phyloP scores from a whole-genome alignment of 1,140 invertebrate genomes.

The Magallana ariakensis region DNA sequence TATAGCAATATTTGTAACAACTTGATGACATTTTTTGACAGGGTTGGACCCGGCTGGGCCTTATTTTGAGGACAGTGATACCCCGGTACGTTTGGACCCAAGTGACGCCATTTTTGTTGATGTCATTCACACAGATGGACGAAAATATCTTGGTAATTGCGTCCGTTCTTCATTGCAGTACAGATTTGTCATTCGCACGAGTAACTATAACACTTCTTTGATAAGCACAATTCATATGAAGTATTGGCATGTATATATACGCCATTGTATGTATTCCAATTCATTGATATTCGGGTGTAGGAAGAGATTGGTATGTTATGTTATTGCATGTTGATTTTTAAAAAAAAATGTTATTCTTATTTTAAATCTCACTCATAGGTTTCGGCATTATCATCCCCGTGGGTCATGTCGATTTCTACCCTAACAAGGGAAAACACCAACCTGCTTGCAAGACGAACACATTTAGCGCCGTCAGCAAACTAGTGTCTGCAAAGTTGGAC shows the following conservation, averaged over 20 bases:
- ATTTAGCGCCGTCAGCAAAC: slow-evolving; percentile 10
- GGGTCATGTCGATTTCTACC: slow-evolving; percentile 70
- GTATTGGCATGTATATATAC: too few species aligned
- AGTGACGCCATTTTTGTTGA: slow-evolving; percentile 86
- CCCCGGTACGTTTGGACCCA: slow-evolving; percentile 90
- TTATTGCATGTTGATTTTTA: too few species aligned
- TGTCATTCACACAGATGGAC: slow-evolving; percentile 92
- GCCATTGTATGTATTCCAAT: too few species aligned
- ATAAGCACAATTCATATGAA: too few species aligned
- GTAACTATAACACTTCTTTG: too few species aligned
- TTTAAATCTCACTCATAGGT: slow-evolving; percentile 47
- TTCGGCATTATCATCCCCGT: slow-evolving; percentile 89
- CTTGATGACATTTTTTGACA: slow-evolving; percentile 42
- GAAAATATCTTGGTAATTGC: slow-evolving; percentile 5
- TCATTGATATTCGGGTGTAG: too few species aligned
- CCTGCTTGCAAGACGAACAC: slow-evolving; percentile 64
- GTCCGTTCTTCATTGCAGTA: not conserved
- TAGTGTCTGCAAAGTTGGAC: not conserved
- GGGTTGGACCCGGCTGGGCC: slow-evolving; percentile 95
- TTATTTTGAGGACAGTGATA: slow-evolving; percentile 90
- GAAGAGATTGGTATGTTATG: too few species aligned
- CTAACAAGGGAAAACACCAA: slow-evolving; percentile 64
- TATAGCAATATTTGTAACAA: too few species aligned
- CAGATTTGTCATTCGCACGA: too few species aligned
- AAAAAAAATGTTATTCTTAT: too few species aligned